phyloP scores from a whole-genome alignment of 2,888 invertebrate genomes.

The Spilosoma lubricipeda region DNA sequence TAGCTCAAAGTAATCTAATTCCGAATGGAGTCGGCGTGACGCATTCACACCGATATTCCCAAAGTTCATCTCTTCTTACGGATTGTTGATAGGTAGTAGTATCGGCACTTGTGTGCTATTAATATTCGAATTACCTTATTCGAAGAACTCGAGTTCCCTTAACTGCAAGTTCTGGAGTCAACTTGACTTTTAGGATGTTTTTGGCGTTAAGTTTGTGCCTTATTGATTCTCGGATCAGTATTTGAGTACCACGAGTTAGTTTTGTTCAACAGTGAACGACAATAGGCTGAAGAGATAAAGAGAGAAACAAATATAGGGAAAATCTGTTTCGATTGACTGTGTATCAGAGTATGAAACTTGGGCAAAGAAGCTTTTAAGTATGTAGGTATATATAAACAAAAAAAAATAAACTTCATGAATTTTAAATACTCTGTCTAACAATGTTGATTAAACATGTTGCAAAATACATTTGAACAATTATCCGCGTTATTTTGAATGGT shows the following conservation, averaged over 20 bases:
- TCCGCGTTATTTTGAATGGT: neutral
- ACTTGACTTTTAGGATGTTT: too few species aligned
- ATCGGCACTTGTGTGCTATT: neutral
- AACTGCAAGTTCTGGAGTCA: too few species aligned
- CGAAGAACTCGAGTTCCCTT: too few species aligned
- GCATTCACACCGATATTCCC: neutral
- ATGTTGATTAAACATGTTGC: neutral
- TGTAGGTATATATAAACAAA: neutral
- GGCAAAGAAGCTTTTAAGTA: neutral
- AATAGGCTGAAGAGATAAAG: too few species aligned
- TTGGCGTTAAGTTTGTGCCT: too few species aligned
- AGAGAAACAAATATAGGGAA: neutral
- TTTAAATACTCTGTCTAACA: neutral
- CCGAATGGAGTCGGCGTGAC: neutral
- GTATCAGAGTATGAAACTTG: too few species aligned
- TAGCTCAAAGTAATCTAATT: neutral
- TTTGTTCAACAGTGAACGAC: too few species aligned
- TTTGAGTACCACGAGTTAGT: too few species aligned
- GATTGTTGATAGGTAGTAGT: neutral
- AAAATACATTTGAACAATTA: neutral
- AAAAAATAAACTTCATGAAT: neutral
- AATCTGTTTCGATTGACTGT: neutral
- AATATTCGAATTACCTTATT: too few species aligned
- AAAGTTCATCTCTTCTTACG: neutral
- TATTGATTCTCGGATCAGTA: too few species aligned